A percentile compares a stretch with the other conserved stretches of the same genome.
phyloP scores from a whole-genome alignment of 2,113 vertebrate genomes.

The Tichodroma muraria region DNA sequence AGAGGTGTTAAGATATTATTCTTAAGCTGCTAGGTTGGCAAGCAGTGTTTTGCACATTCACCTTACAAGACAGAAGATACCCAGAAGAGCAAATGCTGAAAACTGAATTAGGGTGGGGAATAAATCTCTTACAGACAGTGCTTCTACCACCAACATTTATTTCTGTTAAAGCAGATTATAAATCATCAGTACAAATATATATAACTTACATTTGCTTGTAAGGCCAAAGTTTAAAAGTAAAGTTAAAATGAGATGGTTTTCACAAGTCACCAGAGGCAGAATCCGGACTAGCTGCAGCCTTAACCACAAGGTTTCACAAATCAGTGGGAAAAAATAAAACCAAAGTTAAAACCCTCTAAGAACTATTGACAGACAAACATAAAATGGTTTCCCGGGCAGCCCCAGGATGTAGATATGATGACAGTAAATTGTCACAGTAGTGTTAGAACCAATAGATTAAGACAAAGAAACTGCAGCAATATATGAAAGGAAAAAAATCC shows the following conservation, averaged over 20 bases:
- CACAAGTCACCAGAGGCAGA: conserved; percentile 62
- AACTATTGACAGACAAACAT: conserved; percentile 51
- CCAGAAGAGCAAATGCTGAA: not conserved
- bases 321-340: not conserved
- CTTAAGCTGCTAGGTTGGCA: not conserved
- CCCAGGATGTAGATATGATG: conserved; percentile 56
- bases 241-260: conserved; percentile 74
- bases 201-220: conserved; percentile 84
- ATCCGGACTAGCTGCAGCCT: conserved; percentile 61
- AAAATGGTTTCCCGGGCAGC: conserved; percentile 45
- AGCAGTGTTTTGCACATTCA: not conserved
- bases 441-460: conserved; percentile 71
- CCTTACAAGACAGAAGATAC: not conserved
- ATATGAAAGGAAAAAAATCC: conserved; percentile 62
- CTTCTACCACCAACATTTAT: conserved; percentile 84
- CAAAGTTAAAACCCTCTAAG: conserved; percentile 19
- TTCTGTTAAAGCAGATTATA: conserved; percentile 86
- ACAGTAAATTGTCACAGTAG: conserved; percentile 69
- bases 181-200: conserved; percentile 87
- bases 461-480: conserved; percentile 69
- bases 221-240: conserved; percentile 76
- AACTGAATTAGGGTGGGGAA: not conserved
- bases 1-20: not conserved
- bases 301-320: conserved; percentile 55
- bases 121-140: conserved; percentile 6